Evolutionary conservation across 2,888 invertebrate genomes (phyloP).

Genomic region (Rhagium mordax): DNA sequence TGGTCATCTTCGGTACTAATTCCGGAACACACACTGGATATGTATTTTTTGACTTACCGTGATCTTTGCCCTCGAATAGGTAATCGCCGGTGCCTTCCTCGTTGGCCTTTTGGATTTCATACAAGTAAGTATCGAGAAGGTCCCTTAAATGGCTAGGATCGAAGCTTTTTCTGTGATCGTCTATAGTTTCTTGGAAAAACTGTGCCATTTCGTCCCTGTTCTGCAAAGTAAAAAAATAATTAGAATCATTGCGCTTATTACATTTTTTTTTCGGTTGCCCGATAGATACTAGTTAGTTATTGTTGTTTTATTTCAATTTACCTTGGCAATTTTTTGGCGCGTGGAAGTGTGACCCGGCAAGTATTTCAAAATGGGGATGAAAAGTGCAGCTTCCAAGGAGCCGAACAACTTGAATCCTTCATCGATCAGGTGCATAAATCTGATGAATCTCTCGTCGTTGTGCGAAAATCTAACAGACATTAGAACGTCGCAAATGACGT

Average conservation of each 20-base stretch:
- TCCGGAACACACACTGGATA: too few relatives aligned
- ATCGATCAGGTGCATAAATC: slow-evolving; percentile 89
- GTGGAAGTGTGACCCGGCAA: slow-evolving; percentile 73
- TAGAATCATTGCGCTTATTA: too few relatives aligned
- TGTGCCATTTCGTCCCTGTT: slow-evolving; percentile 89
- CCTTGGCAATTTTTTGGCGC: slow-evolving; percentile 73
- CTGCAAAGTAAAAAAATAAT: slow-evolving; percentile 59
- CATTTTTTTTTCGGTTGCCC: too few relatives aligned
- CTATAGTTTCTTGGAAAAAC: slow-evolving; percentile 88
- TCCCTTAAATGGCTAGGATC: slow-evolving; percentile 85
- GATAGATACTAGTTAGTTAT: not conserved
- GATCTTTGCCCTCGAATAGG: slow-evolving; percentile 89
- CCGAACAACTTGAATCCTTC: slow-evolving; percentile 93
- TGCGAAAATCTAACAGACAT: slow-evolving; percentile 90
- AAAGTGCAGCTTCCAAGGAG: slow-evolving; percentile 86
- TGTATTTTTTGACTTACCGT: slow-evolving; percentile 80
- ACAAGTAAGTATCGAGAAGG: slow-evolving; percentile 88
- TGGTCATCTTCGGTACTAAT: too few relatives aligned
- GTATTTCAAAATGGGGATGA: slow-evolving; percentile 84
- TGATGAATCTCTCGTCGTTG: slow-evolving; percentile 82
- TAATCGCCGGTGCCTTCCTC: slow-evolving; percentile 81
- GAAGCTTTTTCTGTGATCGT: slow-evolving; percentile 84
- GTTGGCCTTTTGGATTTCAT: slow-evolving; percentile 88
- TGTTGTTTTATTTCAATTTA: slow-evolving; percentile 57
- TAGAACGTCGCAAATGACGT: slow-evolving; percentile 91